Evolutionary conservation across 1,140 invertebrate genomes (phyloP).

Genomic region (Drosophila murphyi): DNA sequence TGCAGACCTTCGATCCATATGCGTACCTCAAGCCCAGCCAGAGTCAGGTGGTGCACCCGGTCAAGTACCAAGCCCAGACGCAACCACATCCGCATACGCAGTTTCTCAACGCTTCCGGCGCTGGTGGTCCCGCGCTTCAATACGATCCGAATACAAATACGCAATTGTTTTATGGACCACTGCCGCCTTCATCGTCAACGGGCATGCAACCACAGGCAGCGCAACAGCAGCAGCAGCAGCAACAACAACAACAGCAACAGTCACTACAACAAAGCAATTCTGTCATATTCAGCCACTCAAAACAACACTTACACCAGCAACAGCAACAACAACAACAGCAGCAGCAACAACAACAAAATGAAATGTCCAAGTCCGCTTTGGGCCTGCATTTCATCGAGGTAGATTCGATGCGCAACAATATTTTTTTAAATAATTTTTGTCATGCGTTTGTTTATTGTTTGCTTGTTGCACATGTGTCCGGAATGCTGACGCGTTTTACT

Average conservation of each 20-base stretch:
- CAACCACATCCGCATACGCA: conserved; percentile 67
- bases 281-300: conserved; percentile 65
- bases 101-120: conserved; percentile 61
- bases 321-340: conserved; percentile 56
- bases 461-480: conserved; percentile 49
- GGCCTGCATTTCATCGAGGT: conserved; percentile 80
- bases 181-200: conserved; percentile 40
- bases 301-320: conserved; percentile 48
- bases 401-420: conserved; percentile 58
- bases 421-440: conserved; percentile 37
- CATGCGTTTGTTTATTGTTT: conserved; percentile 29
- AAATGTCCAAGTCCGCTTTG: conserved; percentile 81
- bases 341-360: conserved; percentile 67
- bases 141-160: conserved; percentile 74
- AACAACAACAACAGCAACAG: conserved; percentile 23
- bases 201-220: conserved; percentile 56
- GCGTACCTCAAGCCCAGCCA: conserved; percentile 71
- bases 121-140: conserved; percentile 54
- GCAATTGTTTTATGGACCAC: conserved; percentile 73
- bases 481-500: conserved; percentile 27
- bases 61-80: conserved; percentile 61
- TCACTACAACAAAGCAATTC: conserved; percentile 67
- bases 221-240: conserved; percentile 51
- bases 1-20: conserved; percentile 83
- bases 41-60: conserved; percentile 50